These are phyloP conservation scores for Epirrhoe tristata DNA, from an alignment of 2,888 invertebrate genomes.

Conservation along the genomic window DNA sequence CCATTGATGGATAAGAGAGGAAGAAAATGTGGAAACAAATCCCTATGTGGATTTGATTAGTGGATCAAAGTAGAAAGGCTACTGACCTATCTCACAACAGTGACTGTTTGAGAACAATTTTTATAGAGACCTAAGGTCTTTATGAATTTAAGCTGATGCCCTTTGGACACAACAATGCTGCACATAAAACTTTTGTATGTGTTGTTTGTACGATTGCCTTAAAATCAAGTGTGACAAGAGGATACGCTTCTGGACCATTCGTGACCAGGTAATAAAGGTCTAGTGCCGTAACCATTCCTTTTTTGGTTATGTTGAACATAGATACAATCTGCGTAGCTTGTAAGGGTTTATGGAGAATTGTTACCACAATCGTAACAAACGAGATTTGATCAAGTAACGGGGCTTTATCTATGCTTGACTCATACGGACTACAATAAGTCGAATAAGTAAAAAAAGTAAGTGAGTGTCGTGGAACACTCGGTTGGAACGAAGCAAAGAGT, in stretches of 20 bases:
- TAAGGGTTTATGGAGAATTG: constrained; percentile 18
- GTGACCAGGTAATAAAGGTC: constrained; percentile 55
- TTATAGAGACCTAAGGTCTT: no score
- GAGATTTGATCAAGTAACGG: constrained; percentile 4
- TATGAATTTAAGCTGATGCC: no score
- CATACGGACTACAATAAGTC: background rate
- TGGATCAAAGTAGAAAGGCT: no score
- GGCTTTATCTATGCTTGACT: background rate
- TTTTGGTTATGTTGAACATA: constrained; percentile 42
- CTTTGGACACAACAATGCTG: background rate
- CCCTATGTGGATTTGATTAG: no score
- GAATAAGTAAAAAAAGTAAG: no score
- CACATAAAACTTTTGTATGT: background rate
- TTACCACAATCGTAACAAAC: constrained; percentile 11
- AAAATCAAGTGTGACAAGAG: constrained; percentile 45
- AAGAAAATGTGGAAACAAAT: no score
- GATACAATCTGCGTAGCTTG: constrained; percentile 27
- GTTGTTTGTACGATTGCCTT: no score
- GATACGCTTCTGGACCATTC: constrained; percentile 48
- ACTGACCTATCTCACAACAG: no score
- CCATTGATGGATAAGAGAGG: no score
- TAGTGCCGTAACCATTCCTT: constrained; percentile 47
- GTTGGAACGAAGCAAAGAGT: no score
- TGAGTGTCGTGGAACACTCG: no score
- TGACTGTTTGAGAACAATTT: no score